phyloP scores from a whole-genome alignment of 2,113 vertebrate genomes.

The Prolemur simus region DNA sequence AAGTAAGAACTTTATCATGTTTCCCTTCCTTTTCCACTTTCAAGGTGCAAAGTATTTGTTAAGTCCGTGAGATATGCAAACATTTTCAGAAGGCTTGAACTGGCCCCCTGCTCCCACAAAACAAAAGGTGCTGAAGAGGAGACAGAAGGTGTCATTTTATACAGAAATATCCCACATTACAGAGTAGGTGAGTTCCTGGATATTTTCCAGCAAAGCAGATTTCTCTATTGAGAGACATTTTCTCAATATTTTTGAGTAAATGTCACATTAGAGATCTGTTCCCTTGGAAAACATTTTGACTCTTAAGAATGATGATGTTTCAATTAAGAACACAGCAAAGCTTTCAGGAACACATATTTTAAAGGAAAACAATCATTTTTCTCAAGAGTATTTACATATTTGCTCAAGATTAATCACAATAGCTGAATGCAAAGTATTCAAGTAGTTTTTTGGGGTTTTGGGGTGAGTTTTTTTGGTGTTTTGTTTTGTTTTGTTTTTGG shows the following conservation, averaged over 20 bases:
- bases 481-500: background rate
- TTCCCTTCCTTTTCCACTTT: background rate
- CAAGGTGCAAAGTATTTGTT: slow-evolving; percentile 58
- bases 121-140: slow-evolving; percentile 57
- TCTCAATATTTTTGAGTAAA: slow-evolving; percentile 33
- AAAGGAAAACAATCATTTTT: slow-evolving; percentile 46
- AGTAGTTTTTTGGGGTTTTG: background rate
- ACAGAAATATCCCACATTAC: background rate
- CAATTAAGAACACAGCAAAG: slow-evolving; percentile 44
- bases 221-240: slow-evolving; percentile 21
- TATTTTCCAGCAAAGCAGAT: slow-evolving; percentile 49
- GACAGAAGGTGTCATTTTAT: slow-evolving; percentile 15
- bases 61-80: slow-evolving; percentile 30
- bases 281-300: slow-evolving; percentile 63
- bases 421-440: background rate
- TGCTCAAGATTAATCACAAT: background rate
- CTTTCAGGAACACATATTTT: slow-evolving; percentile 33
- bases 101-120: slow-evolving; percentile 10
- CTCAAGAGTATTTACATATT: background rate
- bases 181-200: background rate
- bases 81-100: slow-evolving; percentile 17
- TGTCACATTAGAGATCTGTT: slow-evolving; percentile 36
- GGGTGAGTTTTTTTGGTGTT: background rate
- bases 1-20: slow-evolving; percentile 21
- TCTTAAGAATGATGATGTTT: slow-evolving; percentile 10